Evolutionary conservation across 2,888 invertebrate genomes (phyloP), one percentile per base, ranked within the genome.

Genomic region (Phalera bucephala): DNA sequence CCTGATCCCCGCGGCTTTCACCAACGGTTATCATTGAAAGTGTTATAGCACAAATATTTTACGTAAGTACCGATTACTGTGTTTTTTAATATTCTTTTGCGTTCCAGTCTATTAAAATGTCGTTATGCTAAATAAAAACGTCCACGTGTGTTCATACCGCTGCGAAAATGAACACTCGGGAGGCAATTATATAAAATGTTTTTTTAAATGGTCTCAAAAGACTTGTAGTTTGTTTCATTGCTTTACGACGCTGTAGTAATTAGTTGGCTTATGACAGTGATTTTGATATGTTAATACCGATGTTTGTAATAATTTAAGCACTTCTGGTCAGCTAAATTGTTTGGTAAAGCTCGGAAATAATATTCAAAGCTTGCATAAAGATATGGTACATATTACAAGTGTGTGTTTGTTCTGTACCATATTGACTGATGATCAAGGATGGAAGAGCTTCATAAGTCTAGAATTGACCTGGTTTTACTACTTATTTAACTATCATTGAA

Each of bases 1-100:
- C 85, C 93, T 98, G 93, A 97, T 98, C 94, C 97, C 97, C 91
- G 97, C 97, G 92, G 97, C 97, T 91, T 98, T 97, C 92, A 97
- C 97, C 93, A 98, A 98, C 93, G 98, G 98, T 92, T 97, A 97
- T 93, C 97, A 97, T 94, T 96, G 95, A 95, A 91, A 91, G 92
- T 83, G 86, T 87, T 80, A 74, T 82, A 89, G 87, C 85, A 88
- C 85, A 88, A 87, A 85, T 83, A 84, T 81, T 85, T 81, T 80
- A 85, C 83, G 90, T 90, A 64, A 90, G 90, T 90, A 88, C 5
- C 5, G 5, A n/a, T 80, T 71, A 72, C 31, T 23, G 21, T 36
- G 33, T 72, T 80, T 73, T 70, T 27, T 27, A 67, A 64, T 58
- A 53, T 65, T 56, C 60, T 67, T 68, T 70, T 69, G 60, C 64